Evolutionary conservation across 2,113 vertebrate species (phyloP), one percentile per base, ranked within the genome.

Genomic region (Machaerirhynchus nigripectus): DNA sequence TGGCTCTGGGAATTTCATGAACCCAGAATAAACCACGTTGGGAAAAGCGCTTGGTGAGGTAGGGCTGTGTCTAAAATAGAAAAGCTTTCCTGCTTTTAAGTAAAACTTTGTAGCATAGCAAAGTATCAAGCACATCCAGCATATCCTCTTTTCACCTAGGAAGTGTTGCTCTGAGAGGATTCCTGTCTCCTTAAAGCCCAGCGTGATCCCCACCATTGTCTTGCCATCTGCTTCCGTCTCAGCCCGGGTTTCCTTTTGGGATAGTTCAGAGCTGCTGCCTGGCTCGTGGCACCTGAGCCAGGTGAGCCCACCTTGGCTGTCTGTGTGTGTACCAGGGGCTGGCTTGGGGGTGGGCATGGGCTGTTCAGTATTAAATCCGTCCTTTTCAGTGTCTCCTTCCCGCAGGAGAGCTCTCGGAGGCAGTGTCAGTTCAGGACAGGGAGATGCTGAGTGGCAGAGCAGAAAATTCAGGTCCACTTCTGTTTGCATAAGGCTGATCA

Each of bases 11-110:
- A 44, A 64, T 55, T 26, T 60, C 64, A 19, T 13, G 81, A 84
- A 78, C 47, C 56, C 69, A n/a, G 65, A 78, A 64, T 53, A 64
- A 87, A 53, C 69, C 61, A 8, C 7, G 13, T 30, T 52, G 67
- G 46, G 4, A 44, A 44, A 37, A 86, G 8, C 0, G 0, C 60
- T 67, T 10, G 15, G 13, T 74, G 73, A 37, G 28, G 40, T 35
- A 12, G 21, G 0, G 0, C 75, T 27, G 50, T 3, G 1, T 89
- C 80, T 67, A 3, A 89, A 87, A 77, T 11, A 95, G 80, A 87
- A 92, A 47, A 63, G 63, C 68, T 92, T 94, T 79, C 37, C 69
- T 64, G 87, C 89, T 89, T 92, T 82, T 35, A 44, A 79, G 61
- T 68, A 64, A 78, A 42, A 67, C 8, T 23, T 63, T 87, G 24